Evolutionary conservation across 2,113 vertebrate genomes (phyloP).

Genomic region (Murina feae): DNA sequence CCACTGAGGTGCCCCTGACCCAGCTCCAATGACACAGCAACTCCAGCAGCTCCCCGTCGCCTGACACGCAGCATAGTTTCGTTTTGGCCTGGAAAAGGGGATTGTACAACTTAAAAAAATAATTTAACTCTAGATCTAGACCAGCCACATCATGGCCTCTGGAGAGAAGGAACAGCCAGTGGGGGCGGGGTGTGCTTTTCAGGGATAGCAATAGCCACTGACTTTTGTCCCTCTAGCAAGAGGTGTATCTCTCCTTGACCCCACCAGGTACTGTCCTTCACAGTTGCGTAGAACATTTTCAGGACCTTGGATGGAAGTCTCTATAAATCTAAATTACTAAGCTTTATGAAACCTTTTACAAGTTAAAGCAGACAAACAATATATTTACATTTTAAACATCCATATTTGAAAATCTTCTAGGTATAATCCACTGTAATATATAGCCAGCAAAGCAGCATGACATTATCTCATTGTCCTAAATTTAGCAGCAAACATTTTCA

Average conservation of each 20-base stretch:
- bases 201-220: neutral
- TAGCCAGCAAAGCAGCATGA: neutral
- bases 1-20: neutral
- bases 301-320: neutral
- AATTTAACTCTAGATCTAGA: neutral
- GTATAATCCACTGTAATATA: neutral
- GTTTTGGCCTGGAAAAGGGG: neutral
- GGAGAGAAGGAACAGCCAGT: neutral
- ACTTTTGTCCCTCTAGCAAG: neutral
- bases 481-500: conserved; percentile 63
- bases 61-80: neutral
- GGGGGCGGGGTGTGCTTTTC: neutral
- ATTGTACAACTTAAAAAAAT: neutral
- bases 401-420: neutral
- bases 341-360: neutral
- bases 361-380: neutral
- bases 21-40: neutral
- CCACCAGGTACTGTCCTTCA: neutral
- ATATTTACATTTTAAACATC: neutral
- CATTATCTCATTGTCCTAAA: conserved; percentile 37
- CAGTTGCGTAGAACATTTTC: neutral
- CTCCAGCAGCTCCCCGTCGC: neutral
- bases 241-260: neutral
- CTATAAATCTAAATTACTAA: conserved; percentile 1
- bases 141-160: neutral